Base-by-base conservation (phyloP, 2,888 invertebrate genomes). In the Pristionchus exspectatus region DNA sequence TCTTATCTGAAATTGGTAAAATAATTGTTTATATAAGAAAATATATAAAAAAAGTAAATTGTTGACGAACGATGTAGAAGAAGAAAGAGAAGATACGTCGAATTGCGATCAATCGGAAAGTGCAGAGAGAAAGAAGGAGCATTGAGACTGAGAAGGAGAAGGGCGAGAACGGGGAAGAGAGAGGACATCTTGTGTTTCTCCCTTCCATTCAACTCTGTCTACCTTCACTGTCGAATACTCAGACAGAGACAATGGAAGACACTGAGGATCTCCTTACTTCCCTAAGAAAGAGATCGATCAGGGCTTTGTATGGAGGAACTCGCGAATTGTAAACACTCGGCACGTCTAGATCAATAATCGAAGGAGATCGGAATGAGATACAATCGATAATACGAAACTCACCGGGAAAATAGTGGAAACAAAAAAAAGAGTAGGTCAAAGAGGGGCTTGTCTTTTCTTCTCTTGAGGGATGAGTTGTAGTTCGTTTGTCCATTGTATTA, bases 211-310 rank as follows among this genome's bases (percentile, higher is more conserved):
- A 74, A 30, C 74, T 74, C 74, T 38, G 18, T 74, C 74, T 38
- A 18, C 74, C 74, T 16, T 38, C 74, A 74, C 74, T 74, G 74
- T 74, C 38, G 74, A 74, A 74, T 74, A 74, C 74, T 74, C 74
- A 27, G 74, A 74, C 38, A 74, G 12, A 38, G 18, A 74, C 74
- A 74, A 74, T 74, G 74, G 74, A 74, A 30, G 74, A 38, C 33
- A 38, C 44, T 33, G 18, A 33, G 74, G 74, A 74, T 74, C 74
- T 74, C 33, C 74, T 74, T 74, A 33, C 74, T 27, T n/a, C 69
- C 21, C 30, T 69, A 14, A 50, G 44, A 50, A 50, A 69, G 14
- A 30, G 33, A 18, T 14, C 14, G 74, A 74, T 18, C 38, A 38
- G 74, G 74, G 74, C 74, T 74, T 74, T 74, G 74, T 74, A 30